phyloP scores from a whole-genome alignment of 1,140 invertebrate species.

The Orchesella cincta region DNA sequence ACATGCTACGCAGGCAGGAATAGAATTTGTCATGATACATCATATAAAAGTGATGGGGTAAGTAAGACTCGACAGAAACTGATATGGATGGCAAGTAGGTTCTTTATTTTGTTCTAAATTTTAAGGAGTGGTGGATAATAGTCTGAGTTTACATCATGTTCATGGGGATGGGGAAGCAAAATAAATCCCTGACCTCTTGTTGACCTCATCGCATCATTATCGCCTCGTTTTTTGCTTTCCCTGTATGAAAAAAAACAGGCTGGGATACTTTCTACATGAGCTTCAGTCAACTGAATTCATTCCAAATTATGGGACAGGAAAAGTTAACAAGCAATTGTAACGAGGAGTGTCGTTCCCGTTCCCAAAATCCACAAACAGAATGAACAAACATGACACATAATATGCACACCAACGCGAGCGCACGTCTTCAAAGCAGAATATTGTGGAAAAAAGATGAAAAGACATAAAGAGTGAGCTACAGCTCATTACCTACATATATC shows the following conservation, averaged over 20 bases:
- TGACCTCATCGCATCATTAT: conserved; percentile 29
- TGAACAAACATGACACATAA: background rate
- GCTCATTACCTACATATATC: conserved; percentile 14
- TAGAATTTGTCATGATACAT: too few species aligned
- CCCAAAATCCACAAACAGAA: background rate
- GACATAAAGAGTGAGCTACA: conserved; percentile 8
- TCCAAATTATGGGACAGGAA: conserved; percentile 7
- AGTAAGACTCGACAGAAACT: too few species aligned
- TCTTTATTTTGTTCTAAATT: too few species aligned
- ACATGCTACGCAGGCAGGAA: too few species aligned
- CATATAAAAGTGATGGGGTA: too few species aligned
- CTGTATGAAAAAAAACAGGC: background rate
- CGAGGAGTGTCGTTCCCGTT: background rate
- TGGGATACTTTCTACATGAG: too few species aligned
- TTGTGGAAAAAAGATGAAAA: conserved; percentile 23
- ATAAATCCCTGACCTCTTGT: conserved; percentile 26
- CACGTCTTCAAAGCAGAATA: too few species aligned
- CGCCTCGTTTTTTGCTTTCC: background rate
- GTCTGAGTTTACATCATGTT: too few species aligned
- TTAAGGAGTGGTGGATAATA: too few species aligned
- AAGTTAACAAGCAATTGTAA: conserved; percentile 9
- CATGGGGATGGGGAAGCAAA: too few species aligned
- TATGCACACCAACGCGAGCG: background rate
- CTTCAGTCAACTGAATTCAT: background rate
- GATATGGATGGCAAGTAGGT: too few species aligned